Evolutionary conservation across 2,888 invertebrate genomes (phyloP), one percentile per base, ranked within the genome.

Genomic region (Lypha dubia): DNA sequence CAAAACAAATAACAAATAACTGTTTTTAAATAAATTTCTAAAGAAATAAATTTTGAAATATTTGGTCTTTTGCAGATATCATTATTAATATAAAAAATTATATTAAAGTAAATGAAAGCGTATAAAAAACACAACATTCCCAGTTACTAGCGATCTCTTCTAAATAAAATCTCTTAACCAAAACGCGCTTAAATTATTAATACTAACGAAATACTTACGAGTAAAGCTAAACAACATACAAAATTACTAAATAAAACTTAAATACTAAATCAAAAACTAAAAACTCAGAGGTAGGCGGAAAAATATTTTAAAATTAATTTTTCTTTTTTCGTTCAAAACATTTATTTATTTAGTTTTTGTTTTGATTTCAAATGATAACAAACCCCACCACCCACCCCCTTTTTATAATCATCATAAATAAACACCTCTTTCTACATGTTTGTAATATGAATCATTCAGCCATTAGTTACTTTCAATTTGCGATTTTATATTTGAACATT

Each of bases 21-120:
- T 22, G 1, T 1, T 63, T 44, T 41, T 41, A 41, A 28, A 56
- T 15, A 24, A 28, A 35, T 58, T 65, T 73, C 41, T 87, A 84
- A 83, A 87, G 9, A 41, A 68, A 51, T 53, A 87, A 87, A 86
- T 77, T 79, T 76, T 71, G 46, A 87, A 88, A 88, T 87, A 83
- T 90, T 90, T 88, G 90, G 88, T 90, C 88, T 91, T 89, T 91
- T 91, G 88, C 91, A 91, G 91, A 91, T 91, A 90, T 86, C 89
- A 91, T 90, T 91, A 90, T 88, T 90, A 90, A 89, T 77, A 73
- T 24, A 75, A 83, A 86, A 76, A 68, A 79, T 32, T 41, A 38
- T 53, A 79, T 68, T 77, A 63, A 85, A 79, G 46, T 44, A 65
- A 81, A 74, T 56, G 62, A 76, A 84, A 81, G 60, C 74, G 67